phyloP scores from a whole-genome alignment of 2,888 invertebrate genomes.

The Drosophila incognita region DNA sequence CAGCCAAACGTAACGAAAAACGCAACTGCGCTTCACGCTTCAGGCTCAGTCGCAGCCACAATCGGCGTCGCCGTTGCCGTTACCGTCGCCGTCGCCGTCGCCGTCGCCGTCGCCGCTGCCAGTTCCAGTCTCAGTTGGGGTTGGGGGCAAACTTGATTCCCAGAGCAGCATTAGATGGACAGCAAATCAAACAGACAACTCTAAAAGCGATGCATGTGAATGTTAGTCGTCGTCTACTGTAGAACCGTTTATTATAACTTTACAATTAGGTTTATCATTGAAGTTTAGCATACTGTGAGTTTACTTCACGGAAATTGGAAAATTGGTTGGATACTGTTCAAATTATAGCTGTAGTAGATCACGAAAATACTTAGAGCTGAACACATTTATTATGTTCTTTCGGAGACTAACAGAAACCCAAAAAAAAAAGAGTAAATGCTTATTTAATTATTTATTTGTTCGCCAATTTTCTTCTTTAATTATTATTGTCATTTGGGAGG shows the following conservation, averaged over 20 bases:
- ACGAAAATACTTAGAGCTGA: background rate
- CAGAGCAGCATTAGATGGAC: conserved; percentile 51
- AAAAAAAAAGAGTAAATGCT: background rate
- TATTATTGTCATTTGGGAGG: background rate
- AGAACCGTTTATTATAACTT: conserved; percentile 2
- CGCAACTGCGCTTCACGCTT: conserved; percentile 80
- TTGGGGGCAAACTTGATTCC: conserved; percentile 33
- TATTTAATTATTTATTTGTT: background rate
- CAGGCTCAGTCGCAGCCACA: conserved; percentile 45
- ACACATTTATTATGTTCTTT: no score
- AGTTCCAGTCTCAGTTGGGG: conserved; percentile 16
- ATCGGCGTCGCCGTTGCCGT: conserved; percentile 14
- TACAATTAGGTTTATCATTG: background rate
- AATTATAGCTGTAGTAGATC: background rate
- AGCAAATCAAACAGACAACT: conserved; percentile 57
- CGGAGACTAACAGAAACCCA: no score
- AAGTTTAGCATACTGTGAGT: background rate
- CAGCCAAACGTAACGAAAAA: conserved; percentile 78
- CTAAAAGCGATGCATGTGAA: conserved; percentile 16
- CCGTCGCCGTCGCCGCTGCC: background rate
- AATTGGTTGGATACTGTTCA: background rate
- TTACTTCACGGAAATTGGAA: background rate
- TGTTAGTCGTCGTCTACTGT: conserved; percentile 22
- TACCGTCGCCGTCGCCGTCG: conserved; percentile 16
- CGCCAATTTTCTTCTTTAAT: background rate